Percentiles rank a stretch among this genome's conserved stretches.
Evolutionary conservation across 1,140 invertebrate species (phyloP).

Genomic region (Schmidtea mediterranea): DNA sequence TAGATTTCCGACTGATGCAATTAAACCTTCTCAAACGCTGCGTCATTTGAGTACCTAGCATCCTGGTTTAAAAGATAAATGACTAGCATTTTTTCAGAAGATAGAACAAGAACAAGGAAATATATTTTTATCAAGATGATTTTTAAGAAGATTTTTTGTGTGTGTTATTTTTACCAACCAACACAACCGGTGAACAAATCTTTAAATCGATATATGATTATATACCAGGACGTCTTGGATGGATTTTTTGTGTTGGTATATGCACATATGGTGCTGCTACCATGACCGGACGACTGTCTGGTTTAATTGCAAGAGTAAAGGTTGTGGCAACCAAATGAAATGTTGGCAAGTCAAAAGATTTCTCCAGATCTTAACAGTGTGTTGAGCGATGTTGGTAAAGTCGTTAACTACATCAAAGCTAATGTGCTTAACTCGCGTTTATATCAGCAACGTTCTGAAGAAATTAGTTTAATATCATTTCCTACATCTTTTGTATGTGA

Average conservation of each 20-base stretch:
- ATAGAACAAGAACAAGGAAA: no score
- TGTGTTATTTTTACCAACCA: conserved; percentile 7
- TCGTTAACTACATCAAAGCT: conserved; percentile 12
- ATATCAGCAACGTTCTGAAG: no score
- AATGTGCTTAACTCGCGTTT: conserved; percentile 9
- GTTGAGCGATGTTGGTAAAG: conserved; percentile 9
- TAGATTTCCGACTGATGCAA: no score
- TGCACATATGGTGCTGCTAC: conserved; percentile 12
- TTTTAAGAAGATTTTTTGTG: conserved; percentile 9
- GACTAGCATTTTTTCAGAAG: no score
- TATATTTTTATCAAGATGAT: conserved; percentile 8
- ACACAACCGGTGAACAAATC: conserved; percentile 10
- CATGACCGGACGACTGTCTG: conserved; percentile 10
- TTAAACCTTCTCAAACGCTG: no score
- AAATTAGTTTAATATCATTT: no score
- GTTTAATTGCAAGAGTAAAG: conserved; percentile 10
- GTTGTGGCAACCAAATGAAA: conserved; percentile 6
- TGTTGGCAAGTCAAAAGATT: conserved; percentile 10
- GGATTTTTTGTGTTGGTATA: conserved; percentile 10
- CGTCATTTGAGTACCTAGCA: no score
- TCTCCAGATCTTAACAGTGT: conserved; percentile 8
- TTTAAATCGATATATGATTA: conserved; percentile 9
- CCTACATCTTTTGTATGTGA: no score
- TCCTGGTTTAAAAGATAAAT: no score
- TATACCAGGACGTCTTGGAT: conserved; percentile 8